Conservation (phyloP, 2,888 invertebrate genomes). For the Melanostoma mellinum region DNA sequence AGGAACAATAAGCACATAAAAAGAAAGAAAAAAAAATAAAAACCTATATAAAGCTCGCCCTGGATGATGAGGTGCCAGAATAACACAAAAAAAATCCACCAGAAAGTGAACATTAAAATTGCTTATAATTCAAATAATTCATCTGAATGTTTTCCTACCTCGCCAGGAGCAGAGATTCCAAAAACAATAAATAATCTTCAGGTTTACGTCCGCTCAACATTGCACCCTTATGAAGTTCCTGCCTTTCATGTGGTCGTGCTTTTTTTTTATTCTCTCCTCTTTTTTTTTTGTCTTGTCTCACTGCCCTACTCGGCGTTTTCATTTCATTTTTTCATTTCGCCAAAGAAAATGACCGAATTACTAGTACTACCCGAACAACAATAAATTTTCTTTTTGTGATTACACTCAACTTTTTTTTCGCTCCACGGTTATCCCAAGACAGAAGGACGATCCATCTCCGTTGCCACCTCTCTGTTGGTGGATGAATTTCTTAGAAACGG, state of each 20-base stretch:
- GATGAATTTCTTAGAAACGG: conserved; percentile 9
- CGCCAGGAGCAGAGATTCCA: conserved; percentile 65
- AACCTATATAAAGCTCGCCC: conserved; percentile 17
- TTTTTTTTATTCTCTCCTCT: background rate
- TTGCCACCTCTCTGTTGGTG: background rate
- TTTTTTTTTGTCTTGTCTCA: conserved; percentile 5
- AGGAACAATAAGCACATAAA: conserved; percentile 40
- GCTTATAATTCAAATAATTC: conserved; percentile 73
- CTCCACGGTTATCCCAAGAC: conserved; percentile 48
- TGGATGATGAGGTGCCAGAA: conserved; percentile 29
- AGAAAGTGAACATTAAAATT: conserved; percentile 69
- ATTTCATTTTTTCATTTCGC: conserved; percentile 57
- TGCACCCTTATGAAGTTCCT: conserved; percentile 60
- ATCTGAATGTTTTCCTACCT: conserved; percentile 66
- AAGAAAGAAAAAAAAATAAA: conserved; percentile 34
- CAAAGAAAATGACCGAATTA: conserved; percentile 70
- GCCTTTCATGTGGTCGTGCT: conserved; percentile 18
- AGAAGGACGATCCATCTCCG: conserved; percentile 26
- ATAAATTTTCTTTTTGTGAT: conserved; percentile 71
- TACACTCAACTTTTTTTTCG: conserved; percentile 44
- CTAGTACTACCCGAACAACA: conserved; percentile 65
- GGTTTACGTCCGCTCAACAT: conserved; percentile 68
- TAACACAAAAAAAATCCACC: conserved; percentile 3
- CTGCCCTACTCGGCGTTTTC: conserved; percentile 9
- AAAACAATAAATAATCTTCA: conserved; percentile 71